Conservation (phyloP, 2,888 invertebrate species). For the Tetheella fluctuosa region DNA sequence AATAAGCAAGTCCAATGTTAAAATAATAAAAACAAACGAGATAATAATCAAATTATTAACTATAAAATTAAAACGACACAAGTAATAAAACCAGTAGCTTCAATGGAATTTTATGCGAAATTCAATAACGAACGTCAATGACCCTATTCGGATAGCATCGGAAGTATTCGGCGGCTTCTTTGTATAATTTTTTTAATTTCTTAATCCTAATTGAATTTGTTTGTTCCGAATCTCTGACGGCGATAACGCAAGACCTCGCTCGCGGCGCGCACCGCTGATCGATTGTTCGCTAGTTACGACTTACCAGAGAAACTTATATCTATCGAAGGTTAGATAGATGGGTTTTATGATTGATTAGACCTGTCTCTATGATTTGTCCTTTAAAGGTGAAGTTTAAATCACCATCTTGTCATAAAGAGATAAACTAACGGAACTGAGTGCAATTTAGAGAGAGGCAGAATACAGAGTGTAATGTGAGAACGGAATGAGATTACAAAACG, state of each 20-base stretch:
- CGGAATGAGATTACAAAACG: conserved; percentile 13
- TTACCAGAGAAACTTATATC: conserved; percentile 48
- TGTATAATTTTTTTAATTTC: conserved; percentile 72
- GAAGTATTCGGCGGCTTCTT: conserved; percentile 68
- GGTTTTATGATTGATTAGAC: conserved; percentile 57
- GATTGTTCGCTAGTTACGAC: conserved; percentile 53
- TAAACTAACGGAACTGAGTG: conserved; percentile 23
- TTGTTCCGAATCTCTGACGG: conserved; percentile 63
- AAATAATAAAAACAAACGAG: conserved; percentile 15
- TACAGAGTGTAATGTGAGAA: conserved; percentile 10
- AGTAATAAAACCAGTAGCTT: conserved; percentile 41
- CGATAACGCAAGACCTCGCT: conserved; percentile 65
- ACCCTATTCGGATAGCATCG: conserved; percentile 60
- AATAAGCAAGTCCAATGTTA: conserved; percentile 11
- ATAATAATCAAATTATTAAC: conserved; percentile 22
- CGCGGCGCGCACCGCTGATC: conserved; percentile 51
- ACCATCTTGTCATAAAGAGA: conserved; percentile 32
- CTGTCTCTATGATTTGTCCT: conserved; percentile 54
- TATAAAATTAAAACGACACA: conserved; percentile 29
- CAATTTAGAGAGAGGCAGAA: not conserved
- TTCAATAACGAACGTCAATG: conserved; percentile 60
- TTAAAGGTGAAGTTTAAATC: conserved; percentile 55
- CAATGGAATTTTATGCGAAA: conserved; percentile 53
- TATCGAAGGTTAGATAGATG: conserved; percentile 63
- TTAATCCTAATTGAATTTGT: conserved; percentile 83